Conservation (phyloP, 2,797 vertebrate species). For the Lophius americanus region DNA sequence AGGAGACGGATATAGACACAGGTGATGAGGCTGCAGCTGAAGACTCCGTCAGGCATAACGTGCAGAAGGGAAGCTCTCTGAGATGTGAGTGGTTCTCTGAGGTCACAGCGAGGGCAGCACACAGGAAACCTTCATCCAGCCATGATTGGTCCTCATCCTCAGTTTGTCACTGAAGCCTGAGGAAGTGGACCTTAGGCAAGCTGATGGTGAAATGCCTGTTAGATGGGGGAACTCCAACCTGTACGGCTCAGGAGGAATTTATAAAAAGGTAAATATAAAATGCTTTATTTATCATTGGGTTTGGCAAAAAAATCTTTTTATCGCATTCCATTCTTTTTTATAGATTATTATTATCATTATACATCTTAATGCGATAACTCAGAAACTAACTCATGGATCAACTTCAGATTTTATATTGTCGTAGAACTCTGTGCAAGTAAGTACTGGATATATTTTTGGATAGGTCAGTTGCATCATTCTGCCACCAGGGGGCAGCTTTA, state of each 20-base stretch:
- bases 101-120: slow-evolving; percentile 40
- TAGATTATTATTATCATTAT: no score
- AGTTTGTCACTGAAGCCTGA: slow-evolving; percentile 44
- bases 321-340: neutral
- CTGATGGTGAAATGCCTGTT: slow-evolving; percentile 19
- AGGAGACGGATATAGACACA: slow-evolving; percentile 30
- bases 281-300: neutral
- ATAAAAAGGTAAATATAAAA: neutral
- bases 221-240: slow-evolving; percentile 3
- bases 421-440: no score
- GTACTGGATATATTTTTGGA: no score
- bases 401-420: no score
- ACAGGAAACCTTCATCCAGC: slow-evolving; percentile 38
- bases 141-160: slow-evolving; percentile 48
- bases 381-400: no score
- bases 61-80: slow-evolving; percentile 43
- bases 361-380: no score
- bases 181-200: slow-evolving; percentile 32
- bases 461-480: no score
- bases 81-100: slow-evolving; percentile 33
- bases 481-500: no score
- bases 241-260: neutral
- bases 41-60: slow-evolving; percentile 33
- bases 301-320: neutral
- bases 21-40: slow-evolving; percentile 19